Evolutionary conservation across 2,797 vertebrate species (phyloP).

Genomic region (Halcyon smyrnensis): DNA sequence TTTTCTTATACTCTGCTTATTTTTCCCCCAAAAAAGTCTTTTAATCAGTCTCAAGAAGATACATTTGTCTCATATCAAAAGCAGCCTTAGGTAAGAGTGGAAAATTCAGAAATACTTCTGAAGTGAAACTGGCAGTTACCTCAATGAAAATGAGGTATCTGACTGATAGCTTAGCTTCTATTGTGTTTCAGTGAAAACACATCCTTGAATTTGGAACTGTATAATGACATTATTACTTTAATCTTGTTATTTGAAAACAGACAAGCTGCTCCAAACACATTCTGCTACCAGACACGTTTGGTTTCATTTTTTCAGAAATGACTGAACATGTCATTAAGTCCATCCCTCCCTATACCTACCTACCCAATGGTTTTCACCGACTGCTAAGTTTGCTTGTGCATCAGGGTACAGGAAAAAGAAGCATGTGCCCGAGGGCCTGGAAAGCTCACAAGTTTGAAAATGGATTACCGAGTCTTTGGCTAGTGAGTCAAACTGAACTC

Average conservation of each 20-base stretch:
- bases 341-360: not conserved
- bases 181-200: conserved; percentile 41
- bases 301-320: not conserved
- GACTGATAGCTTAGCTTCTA: conserved; percentile 21
- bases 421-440: not conserved
- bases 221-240: conserved; percentile 35
- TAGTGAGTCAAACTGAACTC: not conserved
- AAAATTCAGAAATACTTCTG: conserved; percentile 24
- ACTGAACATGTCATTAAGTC: conserved; percentile 2
- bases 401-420: not conserved
- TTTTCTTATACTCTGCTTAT: not conserved
- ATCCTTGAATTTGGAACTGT: conserved; percentile 7
- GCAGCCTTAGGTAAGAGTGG: not conserved
- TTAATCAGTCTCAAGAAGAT: not conserved
- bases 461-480: not conserved
- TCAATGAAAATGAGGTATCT: conserved; percentile 30
- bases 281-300: conserved; percentile 10
- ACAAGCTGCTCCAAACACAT: conserved; percentile 30
- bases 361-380: not conserved
- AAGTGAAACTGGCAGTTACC: conserved; percentile 6
- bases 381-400: not conserved
- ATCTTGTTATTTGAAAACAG: conserved; percentile 37
- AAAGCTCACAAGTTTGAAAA: not conserved
- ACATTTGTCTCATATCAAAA: not conserved
- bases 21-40: not conserved